Base-by-base conservation (phyloP, 2,888 invertebrate species). In the Leptura quadrifasciata region DNA sequence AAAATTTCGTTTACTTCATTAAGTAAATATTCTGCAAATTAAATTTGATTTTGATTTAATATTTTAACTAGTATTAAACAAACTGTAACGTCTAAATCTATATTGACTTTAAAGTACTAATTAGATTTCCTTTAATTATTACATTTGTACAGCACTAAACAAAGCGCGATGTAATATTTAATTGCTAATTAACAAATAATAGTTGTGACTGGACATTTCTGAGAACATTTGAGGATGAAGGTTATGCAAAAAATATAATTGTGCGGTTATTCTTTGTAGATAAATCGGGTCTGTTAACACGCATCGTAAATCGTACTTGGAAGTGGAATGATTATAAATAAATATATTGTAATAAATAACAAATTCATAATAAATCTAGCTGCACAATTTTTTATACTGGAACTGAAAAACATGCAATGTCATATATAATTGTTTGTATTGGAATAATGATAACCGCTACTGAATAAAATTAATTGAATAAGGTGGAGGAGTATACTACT, bases 151-250 rank as follows among this genome's bases (percentile, higher is more conserved):
- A 20, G 21, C 2, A 57, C 4, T 39, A 35, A 1, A 55, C 10
- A 9, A 18, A 12, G 10, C 20, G 17, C 55, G 55, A 21, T 20
- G 9, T 57, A 20, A 57, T 21, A 57, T 21, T 57, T 57, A 57
- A 57, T 57, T 57, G 21, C 10, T 57, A 57, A 57, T 57, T 57
- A 57, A 10, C 8, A 57, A 57, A 18, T 57, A 57, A 57, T 57
- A 12, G 57, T 21, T 21, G 57, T 57, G 57, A 57, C 12, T 57
- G 20, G 55, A 57, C 2, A 57, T 20, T 20, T 57, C 57, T 12
- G 9, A 57, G 57, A 57, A 57, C 12, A 3, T 57, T 57, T 57
- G 2, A 20, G 57, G 9, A 20, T 12, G 57, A 57, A 57, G 57
- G 57, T 21, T 47, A 47, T 47, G n/a, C n/a, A 39, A 39, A 39